These are phyloP conservation scores for Drosophila atroscutellata DNA, from an alignment of 2,888 invertebrate species.

Conservation along the genomic window DNA sequence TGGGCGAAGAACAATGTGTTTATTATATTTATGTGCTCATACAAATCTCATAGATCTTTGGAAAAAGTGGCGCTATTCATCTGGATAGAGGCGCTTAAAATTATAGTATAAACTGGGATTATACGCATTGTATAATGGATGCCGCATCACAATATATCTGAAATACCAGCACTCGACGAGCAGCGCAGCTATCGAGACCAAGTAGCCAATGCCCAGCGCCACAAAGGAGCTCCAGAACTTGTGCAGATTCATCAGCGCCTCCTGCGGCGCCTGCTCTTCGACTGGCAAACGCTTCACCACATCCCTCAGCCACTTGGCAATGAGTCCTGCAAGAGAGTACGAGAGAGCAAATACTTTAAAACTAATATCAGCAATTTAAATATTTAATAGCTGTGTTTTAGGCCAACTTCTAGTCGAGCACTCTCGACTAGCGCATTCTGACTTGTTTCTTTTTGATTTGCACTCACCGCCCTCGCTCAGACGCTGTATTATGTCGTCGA, in stretches of 20 bases:
- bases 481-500: conserved; percentile 88
- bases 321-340: conserved; percentile 87
- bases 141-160: conserved; percentile 87
- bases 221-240: conserved; percentile 92
- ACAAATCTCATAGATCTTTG: neutral
- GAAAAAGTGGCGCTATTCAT: conserved; percentile 29
- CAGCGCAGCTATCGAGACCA: conserved; percentile 87
- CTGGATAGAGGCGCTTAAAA: conserved; percentile 69
- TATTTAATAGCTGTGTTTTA: neutral
- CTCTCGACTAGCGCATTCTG: neutral
- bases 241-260: conserved; percentile 91
- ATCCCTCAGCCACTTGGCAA: conserved; percentile 92
- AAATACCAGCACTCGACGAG: conserved; percentile 89
- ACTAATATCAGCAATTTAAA: neutral
- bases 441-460: neutral
- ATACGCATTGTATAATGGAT: conserved; percentile 90
- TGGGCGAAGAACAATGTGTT: conserved; percentile 9
- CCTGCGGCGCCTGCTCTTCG: conserved; percentile 88
- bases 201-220: conserved; percentile 89
- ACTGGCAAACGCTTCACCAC: conserved; percentile 87
- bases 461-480: conserved; percentile 89
- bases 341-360: neutral
- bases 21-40: neutral
- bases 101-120: conserved; percentile 83
- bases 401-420: neutral